These are phyloP conservation scores for Hiodon tergisus DNA, from an alignment of 2,113 vertebrate species.

Conservation along the genomic window DNA sequence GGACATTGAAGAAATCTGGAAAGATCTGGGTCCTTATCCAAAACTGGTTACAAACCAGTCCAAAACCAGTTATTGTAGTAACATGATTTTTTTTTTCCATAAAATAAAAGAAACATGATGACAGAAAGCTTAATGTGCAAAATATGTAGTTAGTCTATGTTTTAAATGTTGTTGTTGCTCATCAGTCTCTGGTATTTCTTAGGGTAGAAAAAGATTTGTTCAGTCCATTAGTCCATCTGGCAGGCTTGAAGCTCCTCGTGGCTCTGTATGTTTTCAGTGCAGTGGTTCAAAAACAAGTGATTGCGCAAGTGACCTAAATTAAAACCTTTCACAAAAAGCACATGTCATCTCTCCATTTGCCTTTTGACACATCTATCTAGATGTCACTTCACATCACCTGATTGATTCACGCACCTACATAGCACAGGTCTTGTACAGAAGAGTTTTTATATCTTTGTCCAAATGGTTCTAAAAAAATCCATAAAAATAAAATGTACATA, in stretches of 20 bases:
- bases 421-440: background rate
- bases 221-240: conserved; percentile 4
- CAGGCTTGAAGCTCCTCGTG: background rate
- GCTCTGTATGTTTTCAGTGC: background rate
- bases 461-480: background rate
- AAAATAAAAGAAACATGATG: background rate
- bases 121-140: background rate
- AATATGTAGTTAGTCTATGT: background rate
- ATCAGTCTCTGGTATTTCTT: background rate
- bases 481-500: background rate
- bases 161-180: conserved; percentile 4
- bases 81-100: conserved; percentile 1
- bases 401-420: background rate
- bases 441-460: background rate
- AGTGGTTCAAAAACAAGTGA: conserved; percentile 10
- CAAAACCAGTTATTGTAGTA: conserved; percentile 1
- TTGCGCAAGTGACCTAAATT: conserved; percentile 18
- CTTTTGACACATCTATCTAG: too few species aligned
- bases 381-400: too few species aligned
- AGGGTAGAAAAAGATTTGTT: background rate
- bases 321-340: background rate
- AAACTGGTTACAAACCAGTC: background rate
- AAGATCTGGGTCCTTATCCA: background rate
- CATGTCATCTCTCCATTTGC: background rate
- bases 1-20: background rate